These are phyloP conservation scores for Phania funesta DNA, from an alignment of 2,888 invertebrate species.

Conservation along the genomic window DNA sequence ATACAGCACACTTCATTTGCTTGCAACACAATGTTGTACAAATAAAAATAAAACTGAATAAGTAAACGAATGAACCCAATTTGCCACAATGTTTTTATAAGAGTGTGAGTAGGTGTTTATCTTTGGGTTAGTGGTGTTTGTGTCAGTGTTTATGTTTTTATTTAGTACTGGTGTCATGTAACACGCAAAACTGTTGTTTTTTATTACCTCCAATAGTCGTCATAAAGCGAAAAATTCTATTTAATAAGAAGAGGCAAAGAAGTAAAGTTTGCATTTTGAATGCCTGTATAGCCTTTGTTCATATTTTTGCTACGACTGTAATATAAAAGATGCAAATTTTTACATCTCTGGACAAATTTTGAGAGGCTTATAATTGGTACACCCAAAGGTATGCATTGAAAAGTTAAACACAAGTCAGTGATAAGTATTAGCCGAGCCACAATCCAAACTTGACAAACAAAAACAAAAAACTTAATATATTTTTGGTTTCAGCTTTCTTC, in stretches of 20 bases:
- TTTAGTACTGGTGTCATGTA: constrained; percentile 28
- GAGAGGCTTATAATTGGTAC: no score
- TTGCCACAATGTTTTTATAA: constrained; percentile 31
- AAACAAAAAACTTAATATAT: no score
- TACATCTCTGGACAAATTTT: no score
- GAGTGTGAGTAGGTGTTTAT: constrained; percentile 19
- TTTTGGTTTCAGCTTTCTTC: no score
- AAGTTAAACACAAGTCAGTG: no score
- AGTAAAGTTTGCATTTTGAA: constrained; percentile 8
- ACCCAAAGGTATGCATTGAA: no score
- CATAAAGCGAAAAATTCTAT: constrained; percentile 37
- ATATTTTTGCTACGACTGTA: neutral
- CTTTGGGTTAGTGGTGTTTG: constrained; percentile 25
- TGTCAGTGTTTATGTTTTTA: neutral
- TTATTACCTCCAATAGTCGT: neutral
- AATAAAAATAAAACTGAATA: neutral
- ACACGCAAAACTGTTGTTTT: constrained; percentile 27
- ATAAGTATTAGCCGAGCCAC: no score
- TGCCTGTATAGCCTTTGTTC: neutral
- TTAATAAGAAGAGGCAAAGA: constrained; percentile 62
- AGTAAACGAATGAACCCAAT: constrained; percentile 6
- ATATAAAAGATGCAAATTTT: no score
- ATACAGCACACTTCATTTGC: constrained; percentile 33
- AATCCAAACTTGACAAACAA: no score
- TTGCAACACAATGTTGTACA: constrained; percentile 31